Conservation (phyloP, 1,140 invertebrate genomes). For the Trachelipus rathkii region DNA sequence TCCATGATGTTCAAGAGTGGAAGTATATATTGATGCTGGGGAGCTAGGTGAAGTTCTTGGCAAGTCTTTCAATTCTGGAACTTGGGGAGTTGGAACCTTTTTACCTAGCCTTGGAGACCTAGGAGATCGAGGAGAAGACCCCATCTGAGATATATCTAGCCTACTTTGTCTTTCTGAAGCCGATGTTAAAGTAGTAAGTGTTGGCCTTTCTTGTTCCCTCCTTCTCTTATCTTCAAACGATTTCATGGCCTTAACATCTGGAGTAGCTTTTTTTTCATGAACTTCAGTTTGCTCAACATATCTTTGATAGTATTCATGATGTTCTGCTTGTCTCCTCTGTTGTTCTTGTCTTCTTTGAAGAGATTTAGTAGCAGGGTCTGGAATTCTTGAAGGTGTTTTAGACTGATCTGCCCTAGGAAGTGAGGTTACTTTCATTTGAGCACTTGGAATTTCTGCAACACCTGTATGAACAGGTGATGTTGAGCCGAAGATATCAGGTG, state of each 20-base stretch:
- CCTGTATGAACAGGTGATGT: constrained; percentile 19
- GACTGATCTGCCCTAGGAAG: background rate
- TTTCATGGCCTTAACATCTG: background rate
- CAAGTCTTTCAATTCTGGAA: constrained; percentile 42
- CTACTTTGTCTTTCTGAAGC: constrained; percentile 6
- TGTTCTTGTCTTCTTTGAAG: constrained; percentile 21
- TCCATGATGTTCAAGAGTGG: constrained; percentile 29
- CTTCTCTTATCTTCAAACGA: background rate
- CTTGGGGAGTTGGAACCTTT: constrained; percentile 42
- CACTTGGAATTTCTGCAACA: background rate
- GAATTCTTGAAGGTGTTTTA: background rate
- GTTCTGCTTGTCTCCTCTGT: constrained; percentile 31
- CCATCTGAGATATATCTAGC: background rate
- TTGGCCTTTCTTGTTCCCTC: background rate
- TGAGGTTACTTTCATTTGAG: background rate
- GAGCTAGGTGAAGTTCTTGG: constrained; percentile 32
- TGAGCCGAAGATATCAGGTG: constrained; percentile 39
- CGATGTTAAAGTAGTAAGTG: background rate
- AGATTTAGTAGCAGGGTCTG: background rate
- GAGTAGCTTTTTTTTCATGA: background rate
- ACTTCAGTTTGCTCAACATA: background rate
- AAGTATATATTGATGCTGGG: constrained; percentile 16
- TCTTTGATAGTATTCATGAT: constrained; percentile 4
- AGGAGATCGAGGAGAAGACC: constrained; percentile 23
- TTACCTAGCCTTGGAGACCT: constrained; percentile 42